phyloP scores from a whole-genome alignment of 1,140 invertebrate genomes.

The Aradophagus sp. region DNA sequence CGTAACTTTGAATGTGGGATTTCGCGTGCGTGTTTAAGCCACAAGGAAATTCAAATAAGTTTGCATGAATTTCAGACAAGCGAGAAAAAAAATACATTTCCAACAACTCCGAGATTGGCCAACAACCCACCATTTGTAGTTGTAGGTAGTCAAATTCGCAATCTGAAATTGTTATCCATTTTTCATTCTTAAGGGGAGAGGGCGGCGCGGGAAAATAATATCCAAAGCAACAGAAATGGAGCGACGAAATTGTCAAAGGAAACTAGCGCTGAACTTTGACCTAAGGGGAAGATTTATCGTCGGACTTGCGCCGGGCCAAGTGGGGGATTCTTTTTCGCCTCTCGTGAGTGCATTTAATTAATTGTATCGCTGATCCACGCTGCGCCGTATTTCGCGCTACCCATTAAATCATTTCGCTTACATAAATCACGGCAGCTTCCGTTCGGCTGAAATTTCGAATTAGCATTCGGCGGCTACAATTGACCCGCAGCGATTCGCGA shows the following conservation, averaged over 20 bases:
- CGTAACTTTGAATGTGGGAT: too few species aligned
- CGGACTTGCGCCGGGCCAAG: slow-evolving; percentile 5
- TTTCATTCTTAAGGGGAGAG: too few species aligned
- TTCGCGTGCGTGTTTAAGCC: too few species aligned
- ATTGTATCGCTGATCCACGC: slow-evolving; percentile 24
- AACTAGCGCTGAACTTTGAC: slow-evolving; percentile 44
- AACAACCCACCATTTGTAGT: too few species aligned
- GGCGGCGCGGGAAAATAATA: too few species aligned
- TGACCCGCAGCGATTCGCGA: slow-evolving; percentile 30
- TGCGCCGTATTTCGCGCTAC: slow-evolving; percentile 37
- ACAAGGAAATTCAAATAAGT: too few species aligned
- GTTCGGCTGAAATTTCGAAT: slow-evolving; percentile 32
- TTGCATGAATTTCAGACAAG: too few species aligned
- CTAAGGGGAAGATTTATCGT: slow-evolving; percentile 46
- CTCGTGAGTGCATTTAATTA: slow-evolving; percentile 34
- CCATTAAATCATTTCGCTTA: slow-evolving; percentile 44
- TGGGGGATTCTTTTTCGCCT: slow-evolving; percentile 10
- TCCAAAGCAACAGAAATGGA: slow-evolving; percentile 18
- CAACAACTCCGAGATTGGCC: too few species aligned
- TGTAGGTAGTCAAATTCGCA: too few species aligned
- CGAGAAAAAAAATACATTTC: too few species aligned
- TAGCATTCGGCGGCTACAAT: slow-evolving; percentile 33
- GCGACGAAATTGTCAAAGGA: slow-evolving; percentile 8
- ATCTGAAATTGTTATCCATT: too few species aligned
- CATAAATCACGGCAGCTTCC: slow-evolving; percentile 49